phyloP scores from a whole-genome alignment of 2,888 invertebrate genomes.

The Sericinus montela region DNA sequence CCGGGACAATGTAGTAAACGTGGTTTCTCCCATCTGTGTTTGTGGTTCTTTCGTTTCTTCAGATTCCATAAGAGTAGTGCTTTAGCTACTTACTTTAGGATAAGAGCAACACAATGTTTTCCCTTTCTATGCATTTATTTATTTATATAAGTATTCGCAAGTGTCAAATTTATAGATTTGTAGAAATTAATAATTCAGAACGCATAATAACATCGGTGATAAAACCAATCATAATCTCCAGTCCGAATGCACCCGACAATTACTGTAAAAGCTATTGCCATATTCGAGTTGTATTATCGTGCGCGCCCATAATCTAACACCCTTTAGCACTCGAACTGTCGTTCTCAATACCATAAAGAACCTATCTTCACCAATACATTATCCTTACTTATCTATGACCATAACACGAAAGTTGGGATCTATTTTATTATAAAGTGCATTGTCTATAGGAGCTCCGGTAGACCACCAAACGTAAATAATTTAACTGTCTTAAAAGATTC shows the following conservation, averaged over 20 bases:
- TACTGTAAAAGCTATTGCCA: conserved; percentile 55
- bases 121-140: no score
- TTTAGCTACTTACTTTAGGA: no score
- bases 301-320: conserved; percentile 62
- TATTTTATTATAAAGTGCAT: conserved; percentile 79
- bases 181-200: not conserved
- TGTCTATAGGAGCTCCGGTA: conserved; percentile 70
- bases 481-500: conserved; percentile 80
- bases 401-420: conserved; percentile 70
- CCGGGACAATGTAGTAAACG: no score
- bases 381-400: conserved; percentile 71
- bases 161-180: not conserved
- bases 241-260: conserved; percentile 42
- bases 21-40: no score
- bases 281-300: conserved; percentile 44
- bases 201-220: not conserved
- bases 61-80: no score
- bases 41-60: no score
- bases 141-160: no score
- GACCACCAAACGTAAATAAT: conserved; percentile 75
- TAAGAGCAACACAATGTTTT: no score
- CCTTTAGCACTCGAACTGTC: conserved; percentile 71
- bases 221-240: conserved; percentile 33
- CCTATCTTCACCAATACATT: conserved; percentile 74
- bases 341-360: conserved; percentile 68